A percentile compares a stretch with the other conserved stretches of the same genome.
phyloP scores from a whole-genome alignment of 2,888 invertebrate genomes.

The Thereva unica region DNA sequence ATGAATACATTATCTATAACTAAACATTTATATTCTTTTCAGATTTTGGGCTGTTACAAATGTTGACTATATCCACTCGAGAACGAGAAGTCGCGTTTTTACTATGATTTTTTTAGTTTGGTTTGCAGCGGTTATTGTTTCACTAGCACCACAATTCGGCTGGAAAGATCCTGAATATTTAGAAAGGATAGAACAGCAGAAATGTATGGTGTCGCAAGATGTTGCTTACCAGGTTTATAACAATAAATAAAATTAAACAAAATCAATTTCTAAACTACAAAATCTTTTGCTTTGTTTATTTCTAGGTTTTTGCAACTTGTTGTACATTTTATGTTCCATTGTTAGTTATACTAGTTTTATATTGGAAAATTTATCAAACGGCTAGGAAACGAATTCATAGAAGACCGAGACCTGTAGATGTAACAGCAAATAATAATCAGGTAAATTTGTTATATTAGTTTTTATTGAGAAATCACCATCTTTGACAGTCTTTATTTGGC shows the following conservation, averaged over 20 bases:
- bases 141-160: slow-evolving; percentile 93
- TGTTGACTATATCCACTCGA: slow-evolving; percentile 92
- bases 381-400: slow-evolving; percentile 75
- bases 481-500: no score
- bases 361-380: slow-evolving; percentile 97
- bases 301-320: slow-evolving; percentile 81
- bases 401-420: slow-evolving; percentile 54
- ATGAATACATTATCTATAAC: no score
- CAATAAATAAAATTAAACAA: not conserved
- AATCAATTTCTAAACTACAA: slow-evolving; percentile 40
- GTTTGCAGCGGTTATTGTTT: slow-evolving; percentile 89
- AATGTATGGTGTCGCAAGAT: slow-evolving; percentile 93
- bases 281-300: slow-evolving; percentile 57
- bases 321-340: slow-evolving; percentile 97
- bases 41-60: slow-evolving; percentile 99
- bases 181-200: slow-evolving; percentile 78
- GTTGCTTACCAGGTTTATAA: slow-evolving; percentile 79
- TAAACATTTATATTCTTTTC: slow-evolving; percentile 49
- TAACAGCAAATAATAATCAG: slow-evolving; percentile 57
- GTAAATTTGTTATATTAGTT: no score
- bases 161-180: slow-evolving; percentile 92
- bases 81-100: slow-evolving; percentile 84
- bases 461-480: no score
- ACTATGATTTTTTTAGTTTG: slow-evolving; percentile 91
- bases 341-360: slow-evolving; percentile 89